phyloP scores from a whole-genome alignment of 2,888 invertebrate species.

The Mamestra brassicae region DNA sequence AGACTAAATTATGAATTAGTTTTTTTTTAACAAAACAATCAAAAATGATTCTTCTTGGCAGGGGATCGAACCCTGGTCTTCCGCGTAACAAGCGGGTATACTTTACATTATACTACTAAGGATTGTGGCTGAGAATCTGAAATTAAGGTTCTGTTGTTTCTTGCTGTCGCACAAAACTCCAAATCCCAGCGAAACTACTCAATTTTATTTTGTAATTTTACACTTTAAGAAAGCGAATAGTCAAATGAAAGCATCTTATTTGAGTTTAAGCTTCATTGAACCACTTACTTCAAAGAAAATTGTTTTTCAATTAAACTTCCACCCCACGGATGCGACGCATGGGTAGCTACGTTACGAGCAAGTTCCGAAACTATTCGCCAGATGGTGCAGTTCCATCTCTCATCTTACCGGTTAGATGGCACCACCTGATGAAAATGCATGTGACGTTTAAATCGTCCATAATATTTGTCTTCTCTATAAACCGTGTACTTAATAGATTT shows the following conservation, averaged over 20 bases:
- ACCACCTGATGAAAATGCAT: neutral
- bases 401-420: slow-evolving; percentile 8
- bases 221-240: neutral
- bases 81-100: slow-evolving; percentile 91
- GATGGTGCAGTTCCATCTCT: neutral
- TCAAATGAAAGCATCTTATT: neutral
- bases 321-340: neutral
- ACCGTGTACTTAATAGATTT: too few relatives aligned
- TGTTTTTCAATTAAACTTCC: neutral
- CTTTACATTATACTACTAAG: slow-evolving; percentile 88
- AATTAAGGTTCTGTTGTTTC: neutral
- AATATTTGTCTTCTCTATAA: too few relatives aligned
- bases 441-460: neutral
- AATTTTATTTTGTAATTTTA: too few relatives aligned
- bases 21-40: neutral
- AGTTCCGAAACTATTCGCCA: neutral
- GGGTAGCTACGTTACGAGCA: neutral
- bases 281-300: neutral
- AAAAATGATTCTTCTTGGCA: slow-evolving; percentile 46
- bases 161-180: neutral
- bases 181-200: neutral
- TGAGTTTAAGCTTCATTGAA: accelerated
- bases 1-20: too few relatives aligned
- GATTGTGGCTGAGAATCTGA: neutral
- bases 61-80: slow-evolving; percentile 76